Evolutionary conservation across 2,113 vertebrate species (phyloP), one percentile per base, ranked within the genome.

Genomic region (Daubentonia madagascariensis): DNA sequence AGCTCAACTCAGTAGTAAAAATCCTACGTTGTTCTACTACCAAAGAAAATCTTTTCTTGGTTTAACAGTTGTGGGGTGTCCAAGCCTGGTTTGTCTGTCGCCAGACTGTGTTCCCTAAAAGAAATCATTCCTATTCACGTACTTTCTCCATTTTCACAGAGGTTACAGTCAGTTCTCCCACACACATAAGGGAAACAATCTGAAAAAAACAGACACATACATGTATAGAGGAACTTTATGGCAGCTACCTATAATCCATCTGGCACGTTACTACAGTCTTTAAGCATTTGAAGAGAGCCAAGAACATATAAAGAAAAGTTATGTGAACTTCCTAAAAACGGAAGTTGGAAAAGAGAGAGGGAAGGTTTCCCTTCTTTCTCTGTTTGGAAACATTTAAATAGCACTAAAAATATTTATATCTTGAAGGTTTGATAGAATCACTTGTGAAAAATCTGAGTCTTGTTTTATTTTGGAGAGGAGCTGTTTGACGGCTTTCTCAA

Each of bases 351-450:
- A 91, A 91, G 1, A 85, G 45, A 87, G n/a, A 85, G 40, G 12
- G 28, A 57, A 57, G 30, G 1, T 50, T 96, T 67, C 94, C 22
- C 78, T 40, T 8, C 18, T 76, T 83, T 81, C 22, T 97, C 32
- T 96, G 85, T 97, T 98, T 97, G 94, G 25, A 97, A 98, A 97
- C 95, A 97, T 97, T 94, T 54, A 96, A 96, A 72, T 67, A 94
- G 85, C 92, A 97, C 89, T 72, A 84, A 86, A 96, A 97, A 97
- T 95, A 96, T 98, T 98, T 97, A 83, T 95, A 87, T 92, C 68
- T 67, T 92, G 96, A 96, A 97, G 63, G 52, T 95, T 94, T 93
- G 86, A 85, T 96, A 85, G 70, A 97, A 85, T 43, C 80, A 88
- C 80, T 98, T 96, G 92, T 80, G 94, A 96, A 95, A 96, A 79